Evolutionary conservation across 2,888 invertebrate genomes (phyloP).

Genomic region (Tineola bisselliella): DNA sequence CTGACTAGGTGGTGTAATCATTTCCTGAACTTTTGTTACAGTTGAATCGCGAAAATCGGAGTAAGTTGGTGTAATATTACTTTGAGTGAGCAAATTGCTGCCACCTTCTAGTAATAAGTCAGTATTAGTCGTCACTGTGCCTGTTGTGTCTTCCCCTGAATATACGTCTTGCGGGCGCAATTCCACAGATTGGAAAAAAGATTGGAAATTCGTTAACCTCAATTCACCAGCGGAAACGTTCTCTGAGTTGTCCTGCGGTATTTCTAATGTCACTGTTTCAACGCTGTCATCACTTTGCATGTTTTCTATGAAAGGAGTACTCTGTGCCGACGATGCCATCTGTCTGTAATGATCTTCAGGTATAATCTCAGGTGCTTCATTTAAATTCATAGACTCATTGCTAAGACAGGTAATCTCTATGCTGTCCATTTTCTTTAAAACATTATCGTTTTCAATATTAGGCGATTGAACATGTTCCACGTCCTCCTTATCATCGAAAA

Average conservation of each 20-base stretch:
- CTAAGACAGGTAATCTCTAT: slow-evolving; percentile 31
- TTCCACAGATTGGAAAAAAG: slow-evolving; percentile 42
- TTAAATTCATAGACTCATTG: slow-evolving; percentile 21
- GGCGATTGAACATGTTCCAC: slow-evolving; percentile 25
- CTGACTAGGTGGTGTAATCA: slow-evolving; percentile 32
- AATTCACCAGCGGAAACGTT: slow-evolving; percentile 15
- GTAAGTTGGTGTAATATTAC: slow-evolving; percentile 30
- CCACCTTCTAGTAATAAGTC: slow-evolving; percentile 35
- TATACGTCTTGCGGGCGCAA: slow-evolving; percentile 38
- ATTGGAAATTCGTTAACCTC: slow-evolving; percentile 35
- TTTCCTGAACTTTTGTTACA: slow-evolving; percentile 37
- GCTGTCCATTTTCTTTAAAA: slow-evolving; percentile 37
- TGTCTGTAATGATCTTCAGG: slow-evolving; percentile 32
- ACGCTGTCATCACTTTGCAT: slow-evolving; percentile 22
- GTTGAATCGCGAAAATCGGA: slow-evolving; percentile 46
- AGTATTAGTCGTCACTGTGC: slow-evolving; percentile 19
- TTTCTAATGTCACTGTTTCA: slow-evolving; percentile 30
- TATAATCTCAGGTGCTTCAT: slow-evolving; percentile 24
- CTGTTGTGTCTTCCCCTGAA: background rate
- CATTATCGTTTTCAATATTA: background rate
- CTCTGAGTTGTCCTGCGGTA: slow-evolving; percentile 28
- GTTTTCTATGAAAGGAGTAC: slow-evolving; percentile 39
- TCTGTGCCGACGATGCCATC: slow-evolving; percentile 44
- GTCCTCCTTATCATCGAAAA: slow-evolving; percentile 21
- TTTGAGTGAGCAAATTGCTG: slow-evolving; percentile 29